Percentiles rank a stretch among this genome's conserved stretches.
Evolutionary conservation across 2,113 vertebrate species (phyloP).

Genomic region (Silurus meridionalis): DNA sequence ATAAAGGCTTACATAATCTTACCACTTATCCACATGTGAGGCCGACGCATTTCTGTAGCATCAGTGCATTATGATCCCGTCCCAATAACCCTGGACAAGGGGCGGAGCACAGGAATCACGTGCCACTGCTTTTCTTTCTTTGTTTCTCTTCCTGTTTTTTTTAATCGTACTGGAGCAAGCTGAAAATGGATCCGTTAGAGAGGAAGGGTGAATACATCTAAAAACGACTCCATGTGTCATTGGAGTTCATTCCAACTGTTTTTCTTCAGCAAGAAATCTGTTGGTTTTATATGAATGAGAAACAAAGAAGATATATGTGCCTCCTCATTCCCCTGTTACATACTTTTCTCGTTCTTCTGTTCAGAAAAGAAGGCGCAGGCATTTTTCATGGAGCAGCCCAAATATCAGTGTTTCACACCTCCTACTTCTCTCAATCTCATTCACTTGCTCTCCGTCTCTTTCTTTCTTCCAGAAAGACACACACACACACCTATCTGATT

Average conservation of each 20-base stretch:
- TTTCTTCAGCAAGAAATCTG: slow-evolving; percentile 8
- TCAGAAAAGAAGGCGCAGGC: slow-evolving; percentile 5
- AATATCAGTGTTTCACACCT: slow-evolving; percentile 19
- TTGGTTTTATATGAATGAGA: slow-evolving; percentile 24
- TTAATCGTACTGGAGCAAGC: slow-evolving; percentile 21
- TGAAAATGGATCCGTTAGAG: slow-evolving; percentile 39
- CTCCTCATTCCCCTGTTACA: slow-evolving; percentile 54
- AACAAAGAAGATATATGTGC: slow-evolving; percentile 46
- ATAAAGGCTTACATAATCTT: slow-evolving; percentile 79
- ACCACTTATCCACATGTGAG: slow-evolving; percentile 71
- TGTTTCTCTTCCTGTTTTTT: slow-evolving; percentile 16
- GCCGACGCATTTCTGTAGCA: slow-evolving; percentile 62
- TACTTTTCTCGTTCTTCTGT: slow-evolving; percentile 36
- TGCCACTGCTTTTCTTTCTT: slow-evolving; percentile 49
- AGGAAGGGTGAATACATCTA: slow-evolving; percentile 1
- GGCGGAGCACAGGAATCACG: slow-evolving; percentile 54
- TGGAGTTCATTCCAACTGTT: not conserved
- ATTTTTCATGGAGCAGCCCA: slow-evolving; percentile 24
- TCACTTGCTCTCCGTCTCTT: not conserved
- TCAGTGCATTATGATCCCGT: slow-evolving; percentile 59
- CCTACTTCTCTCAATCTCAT: slow-evolving; percentile 16
- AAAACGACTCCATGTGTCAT: slow-evolving; percentile 5
- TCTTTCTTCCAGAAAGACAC: not conserved
- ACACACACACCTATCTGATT: slow-evolving; percentile 1
- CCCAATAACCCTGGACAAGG: slow-evolving; percentile 64